Percentiles rank a stretch among this genome's conserved stretches.
Evolutionary conservation across 2,888 invertebrate species (phyloP).

Genomic region (Bruchidius siliquastri): DNA sequence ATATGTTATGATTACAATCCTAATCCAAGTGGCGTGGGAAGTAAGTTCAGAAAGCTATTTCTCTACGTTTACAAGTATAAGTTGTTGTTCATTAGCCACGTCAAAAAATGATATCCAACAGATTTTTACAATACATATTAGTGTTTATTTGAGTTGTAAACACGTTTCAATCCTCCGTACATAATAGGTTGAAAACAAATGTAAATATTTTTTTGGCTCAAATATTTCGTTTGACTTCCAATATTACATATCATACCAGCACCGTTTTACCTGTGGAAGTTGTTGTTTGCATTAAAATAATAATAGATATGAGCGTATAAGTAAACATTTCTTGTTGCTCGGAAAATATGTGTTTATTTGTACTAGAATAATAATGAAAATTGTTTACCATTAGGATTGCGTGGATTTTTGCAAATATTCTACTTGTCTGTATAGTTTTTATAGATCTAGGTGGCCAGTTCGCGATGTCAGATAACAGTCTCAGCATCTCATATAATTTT

Average conservation of each 20-base stretch:
- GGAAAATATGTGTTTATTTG: background rate
- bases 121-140: background rate
- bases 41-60: background rate
- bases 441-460: no score
- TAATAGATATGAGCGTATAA: background rate
- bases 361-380: background rate
- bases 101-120: background rate
- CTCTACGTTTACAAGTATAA: background rate
- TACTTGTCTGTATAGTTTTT: no score
- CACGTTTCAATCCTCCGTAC: background rate
- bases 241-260: slow-evolving; percentile 10
- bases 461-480: no score
- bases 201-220: slow-evolving; percentile 22
- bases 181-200: slow-evolving; percentile 6
- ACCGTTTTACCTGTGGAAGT: slow-evolving; percentile 2
- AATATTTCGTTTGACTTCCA: slow-evolving; percentile 20
- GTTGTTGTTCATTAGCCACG: background rate
- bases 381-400: background rate
- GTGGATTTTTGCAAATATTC: background rate
- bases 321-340: background rate
- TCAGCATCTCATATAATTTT: no score
- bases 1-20: no score
- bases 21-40: no score
- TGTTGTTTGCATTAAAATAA: background rate
- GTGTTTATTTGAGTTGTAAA: background rate